phyloP scores from a whole-genome alignment of 2,888 invertebrate genomes.

The Branchipolynoe longqiensis region DNA sequence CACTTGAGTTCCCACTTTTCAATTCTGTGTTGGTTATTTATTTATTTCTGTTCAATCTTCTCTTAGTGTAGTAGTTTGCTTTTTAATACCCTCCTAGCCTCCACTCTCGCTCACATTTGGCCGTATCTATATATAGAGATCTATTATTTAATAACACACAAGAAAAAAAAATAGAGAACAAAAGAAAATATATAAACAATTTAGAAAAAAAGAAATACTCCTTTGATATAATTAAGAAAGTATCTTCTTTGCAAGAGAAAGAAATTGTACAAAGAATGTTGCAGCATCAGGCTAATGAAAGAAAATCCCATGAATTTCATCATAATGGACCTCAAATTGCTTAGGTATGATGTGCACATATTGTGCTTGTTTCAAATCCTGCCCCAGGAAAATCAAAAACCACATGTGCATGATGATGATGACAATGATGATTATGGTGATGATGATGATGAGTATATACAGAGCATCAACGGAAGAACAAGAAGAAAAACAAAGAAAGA shows the following conservation, averaged over 20 bases:
- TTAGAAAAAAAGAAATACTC: constrained; percentile 12
- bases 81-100: neutral
- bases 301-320: constrained; percentile 15
- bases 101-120: constrained; percentile 47
- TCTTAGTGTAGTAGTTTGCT: constrained; percentile 35
- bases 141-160: too few species aligned
- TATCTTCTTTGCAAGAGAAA: too few species aligned
- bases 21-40: constrained; percentile 42
- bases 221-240: too few species aligned
- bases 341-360: constrained; percentile 5
- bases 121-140: too few species aligned
- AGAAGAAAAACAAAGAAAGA: too few species aligned
- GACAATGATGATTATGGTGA: too few species aligned
- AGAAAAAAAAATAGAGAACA: too few species aligned
- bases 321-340: constrained; percentile 7
- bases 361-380: too few species aligned
- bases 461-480: too few species aligned
- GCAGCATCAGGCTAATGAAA: constrained; percentile 45
- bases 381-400: too few species aligned
- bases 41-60: constrained; percentile 38
- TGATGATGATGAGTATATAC: too few species aligned
- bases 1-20: constrained; percentile 8
- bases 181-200: neutral
- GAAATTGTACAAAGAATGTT: neutral
- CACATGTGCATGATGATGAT: constrained; percentile 22